Evolutionary conservation across 30 jellyfish, hydroid and myxozoan species (phyloP).

Genomic region (Aurelia coerulea): DNA sequence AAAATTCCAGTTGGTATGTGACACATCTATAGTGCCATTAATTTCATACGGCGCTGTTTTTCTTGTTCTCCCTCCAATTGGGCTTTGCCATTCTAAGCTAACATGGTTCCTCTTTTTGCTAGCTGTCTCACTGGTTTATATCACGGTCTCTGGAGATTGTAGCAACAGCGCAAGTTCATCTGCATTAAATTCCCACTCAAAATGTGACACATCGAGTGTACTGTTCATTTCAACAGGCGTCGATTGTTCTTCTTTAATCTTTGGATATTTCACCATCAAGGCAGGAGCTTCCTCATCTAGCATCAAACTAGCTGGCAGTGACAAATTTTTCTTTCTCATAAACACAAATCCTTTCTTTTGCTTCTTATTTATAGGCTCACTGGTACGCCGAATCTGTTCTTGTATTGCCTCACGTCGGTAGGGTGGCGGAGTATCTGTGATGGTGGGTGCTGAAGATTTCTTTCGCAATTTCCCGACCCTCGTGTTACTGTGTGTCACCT

Average conservation of each 20-base stretch:
- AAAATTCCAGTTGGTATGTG: background rate
- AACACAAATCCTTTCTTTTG: background rate
- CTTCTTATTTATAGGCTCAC: background rate
- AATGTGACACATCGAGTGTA: background rate
- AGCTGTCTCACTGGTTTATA: no score
- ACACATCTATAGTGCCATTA: background rate
- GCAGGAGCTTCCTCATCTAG: background rate
- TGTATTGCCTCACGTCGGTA: background rate
- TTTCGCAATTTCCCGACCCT: background rate
- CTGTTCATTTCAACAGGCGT: background rate
- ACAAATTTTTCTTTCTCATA: background rate
- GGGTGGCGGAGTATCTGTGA: conserved; percentile 60
- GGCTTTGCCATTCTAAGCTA: no score
- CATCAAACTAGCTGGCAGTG: conserved; percentile 1
- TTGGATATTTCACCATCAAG: no score
- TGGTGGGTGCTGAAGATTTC: background rate
- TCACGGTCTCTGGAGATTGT: conserved; percentile 12
- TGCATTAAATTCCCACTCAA: background rate
- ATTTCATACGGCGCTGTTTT: background rate
- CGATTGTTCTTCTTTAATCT: no score
- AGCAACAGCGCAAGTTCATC: background rate
- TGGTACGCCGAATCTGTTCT: background rate
- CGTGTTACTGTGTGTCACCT: background rate
- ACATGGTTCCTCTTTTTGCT: no score
- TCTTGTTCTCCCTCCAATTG: no score